Evolutionary conservation across 2,797 vertebrate species (phyloP), one percentile per base, ranked within the genome.

Genomic region (Mormyrops attenuatus): DNA sequence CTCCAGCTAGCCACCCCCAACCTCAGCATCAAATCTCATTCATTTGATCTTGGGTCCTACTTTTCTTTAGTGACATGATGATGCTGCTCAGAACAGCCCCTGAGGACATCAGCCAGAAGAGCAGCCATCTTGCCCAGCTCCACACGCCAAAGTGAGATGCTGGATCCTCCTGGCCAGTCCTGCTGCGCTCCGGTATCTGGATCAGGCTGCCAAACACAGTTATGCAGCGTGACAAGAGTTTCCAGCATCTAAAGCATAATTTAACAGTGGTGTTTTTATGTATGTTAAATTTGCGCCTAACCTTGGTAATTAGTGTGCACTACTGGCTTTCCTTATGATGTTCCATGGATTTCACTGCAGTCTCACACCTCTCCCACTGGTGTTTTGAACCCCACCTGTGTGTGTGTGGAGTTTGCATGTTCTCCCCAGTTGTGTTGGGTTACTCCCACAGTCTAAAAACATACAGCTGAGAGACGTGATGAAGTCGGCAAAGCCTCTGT

Each of bases 51-150:
- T 5, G 34, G 11, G 30, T 52, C 17, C 30, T 20, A 87, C 85
- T 7, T 87, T 41, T 55, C 50, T 53, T 87, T 1, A 57, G 13
- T 38, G 26, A 15, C n/a, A 57, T 60, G 53, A 87, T 44, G 15
- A 87, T 22, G 53, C 30, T 60, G 52, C 50, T 38, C 53, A 87
- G 53, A n/a, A 87, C 11, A 11, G 15, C 20, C 34, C 50, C 85
- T 53, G 85, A 87, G 17, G 52, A n/a, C 85, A 87, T 87, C 53
- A 87, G 53, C 85, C 85, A 55, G 20, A 87, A 57, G 4, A 87
- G 15, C 52, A 57, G 52, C 85, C 85, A 87, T 38, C 85, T 87
- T 55, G 53, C 26, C 30, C 52, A 38, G 50, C 34, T 53, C 85
- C 85, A 87, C 11, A 87, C 3, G 15, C 53, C 53, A 38, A 15